Evolutionary conservation across 2,888 invertebrate genomes (phyloP).

Genomic region (Trichopoda pennipes): DNA sequence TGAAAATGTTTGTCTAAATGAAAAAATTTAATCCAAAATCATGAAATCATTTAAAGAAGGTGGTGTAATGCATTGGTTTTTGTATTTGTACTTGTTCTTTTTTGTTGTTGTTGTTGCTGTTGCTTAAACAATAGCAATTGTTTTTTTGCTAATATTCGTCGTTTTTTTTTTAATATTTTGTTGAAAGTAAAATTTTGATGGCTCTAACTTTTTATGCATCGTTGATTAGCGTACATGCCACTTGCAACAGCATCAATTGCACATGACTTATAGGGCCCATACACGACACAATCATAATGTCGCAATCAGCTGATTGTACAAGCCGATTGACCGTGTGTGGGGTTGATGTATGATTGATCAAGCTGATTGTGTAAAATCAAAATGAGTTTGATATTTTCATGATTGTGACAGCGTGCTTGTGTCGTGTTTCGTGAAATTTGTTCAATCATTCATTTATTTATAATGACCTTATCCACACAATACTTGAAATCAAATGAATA

Average conservation of each 20-base stretch:
- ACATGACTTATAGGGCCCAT: constrained; percentile 62
- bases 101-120: constrained; percentile 3
- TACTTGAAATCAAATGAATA: no score
- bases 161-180: constrained; percentile 34
- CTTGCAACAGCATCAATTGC: constrained; percentile 65
- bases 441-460: no score
- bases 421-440: no score
- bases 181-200: constrained; percentile 34
- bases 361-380: no score
- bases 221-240: constrained; percentile 62
- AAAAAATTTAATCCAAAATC: constrained; percentile 34
- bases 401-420: no score
- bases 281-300: no score
- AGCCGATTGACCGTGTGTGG: no score
- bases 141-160: neutral
- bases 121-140: constrained; percentile 55
- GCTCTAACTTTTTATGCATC: constrained; percentile 57
- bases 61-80: constrained; percentile 37
- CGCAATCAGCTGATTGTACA: no score
- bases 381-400: no score
- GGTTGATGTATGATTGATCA: no score
- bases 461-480: no score
- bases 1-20: constrained; percentile 42
- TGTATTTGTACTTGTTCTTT: neutral
- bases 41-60: constrained; percentile 51